Conservation (phyloP, 2,888 invertebrate genomes). For the Volucella zonaria region DNA sequence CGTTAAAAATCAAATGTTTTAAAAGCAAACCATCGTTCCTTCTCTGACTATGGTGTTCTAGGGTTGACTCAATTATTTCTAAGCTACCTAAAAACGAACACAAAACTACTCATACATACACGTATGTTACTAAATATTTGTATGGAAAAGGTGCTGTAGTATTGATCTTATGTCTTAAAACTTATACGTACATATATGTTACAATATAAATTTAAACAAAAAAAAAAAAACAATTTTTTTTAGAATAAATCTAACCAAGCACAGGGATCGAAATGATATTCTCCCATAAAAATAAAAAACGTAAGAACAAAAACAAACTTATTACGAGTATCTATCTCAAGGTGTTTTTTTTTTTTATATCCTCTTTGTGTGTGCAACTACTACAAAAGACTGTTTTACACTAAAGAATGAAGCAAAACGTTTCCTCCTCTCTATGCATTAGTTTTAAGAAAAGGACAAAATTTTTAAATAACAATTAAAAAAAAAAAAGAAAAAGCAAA, state of each 20-base stretch:
- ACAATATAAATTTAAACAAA: slow-evolving; percentile 15
- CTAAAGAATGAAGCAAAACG: slow-evolving; percentile 54
- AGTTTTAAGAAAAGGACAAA: slow-evolving; percentile 3
- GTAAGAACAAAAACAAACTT: slow-evolving; percentile 1
- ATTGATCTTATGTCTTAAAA: slow-evolving; percentile 59
- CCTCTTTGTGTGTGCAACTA: slow-evolving; percentile 63
- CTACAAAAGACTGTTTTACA: slow-evolving; percentile 70
- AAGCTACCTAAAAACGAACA: not conserved
- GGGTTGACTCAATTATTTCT: slow-evolving; percentile 39
- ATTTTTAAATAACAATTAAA: slow-evolving; percentile 32
- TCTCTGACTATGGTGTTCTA: slow-evolving; percentile 17
- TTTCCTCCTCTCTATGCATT: slow-evolving; percentile 36
- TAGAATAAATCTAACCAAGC: slow-evolving; percentile 8
- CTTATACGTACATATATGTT: slow-evolving; percentile 25
- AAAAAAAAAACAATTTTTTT: slow-evolving; percentile 5
- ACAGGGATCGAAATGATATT: not conserved
- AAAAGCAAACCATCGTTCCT: too few species aligned
- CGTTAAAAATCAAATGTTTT: too few species aligned
- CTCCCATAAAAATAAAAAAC: slow-evolving; percentile 5
- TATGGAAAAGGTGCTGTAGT: slow-evolving; percentile 58
- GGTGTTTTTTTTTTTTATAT: slow-evolving; percentile 17
- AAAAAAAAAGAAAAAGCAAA: slow-evolving; percentile 23
- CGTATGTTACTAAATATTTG: slow-evolving; percentile 8
- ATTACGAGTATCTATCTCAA: slow-evolving; percentile 46
- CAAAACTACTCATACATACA: slow-evolving; percentile 9